Base-by-base conservation (phyloP, 2,888 invertebrate genomes). In the Pheosia gnoma region DNA sequence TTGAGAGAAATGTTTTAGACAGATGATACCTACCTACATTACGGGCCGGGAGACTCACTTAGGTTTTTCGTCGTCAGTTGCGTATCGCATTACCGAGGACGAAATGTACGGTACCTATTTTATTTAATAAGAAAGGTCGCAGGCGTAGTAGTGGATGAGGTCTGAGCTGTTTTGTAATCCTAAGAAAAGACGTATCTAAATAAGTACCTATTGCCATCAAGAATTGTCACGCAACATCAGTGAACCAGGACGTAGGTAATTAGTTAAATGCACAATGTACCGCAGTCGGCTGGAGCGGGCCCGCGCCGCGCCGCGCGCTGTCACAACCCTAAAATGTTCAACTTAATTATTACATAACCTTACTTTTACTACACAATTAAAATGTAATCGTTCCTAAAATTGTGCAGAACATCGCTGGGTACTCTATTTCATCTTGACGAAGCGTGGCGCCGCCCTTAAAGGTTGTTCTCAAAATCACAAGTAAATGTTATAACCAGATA, bases 351-450 rank as follows among this genome's bases (percentile, higher is more conserved):
- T 90, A 88, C 89, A 90, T 90, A 91, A 91, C 87, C 87, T 86
- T 88, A 88, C 89, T 91, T 93, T 93, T 90, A 94, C 87, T 85
- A 86, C 86, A 86, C 91, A 88, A 89, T 93, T 91, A 91, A 93
- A 93, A 89, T 91, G 90, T 89, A 92, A 93, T 84, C 84, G 88
- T 84, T 87, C 87, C 86, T 90, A 87, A 91, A 93, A 91, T 89
- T 86, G 82, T 86, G 84, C 78, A 80, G 82, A 82, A 84, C 83
- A 85, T 86, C 87, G 81, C 82, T 83, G 83, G 79, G 83, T 87
- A 84, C 84, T 86, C 80, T 89, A 88, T 86, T 88, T 87, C 83
- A 86, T 85, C 80, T 84, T 79, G 79, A 84, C 86, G 83, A 81
- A 87, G 84, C 89, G 85, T 83, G 77, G 82, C 83, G 74, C 81